phyloP scores from a whole-genome alignment of 2,888 invertebrate genomes.

The Hanleya hanleyi region DNA sequence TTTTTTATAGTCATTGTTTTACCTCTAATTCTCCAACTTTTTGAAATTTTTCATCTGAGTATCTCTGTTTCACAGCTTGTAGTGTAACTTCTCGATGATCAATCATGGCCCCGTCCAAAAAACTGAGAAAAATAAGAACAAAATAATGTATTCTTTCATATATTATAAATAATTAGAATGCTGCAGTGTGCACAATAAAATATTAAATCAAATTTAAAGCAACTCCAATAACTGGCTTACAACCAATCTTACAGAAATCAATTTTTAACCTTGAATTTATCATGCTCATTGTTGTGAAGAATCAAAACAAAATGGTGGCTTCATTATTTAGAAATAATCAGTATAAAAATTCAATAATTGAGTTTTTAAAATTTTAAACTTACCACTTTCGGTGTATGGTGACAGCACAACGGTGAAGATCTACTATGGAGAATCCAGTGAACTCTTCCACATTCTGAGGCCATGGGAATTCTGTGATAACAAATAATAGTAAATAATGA shows the following conservation, averaged over 20 bases:
- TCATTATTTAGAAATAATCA: no score
- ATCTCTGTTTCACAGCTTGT: slow-evolving; percentile 68
- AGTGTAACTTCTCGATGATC: slow-evolving; percentile 67
- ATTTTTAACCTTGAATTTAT: no score
- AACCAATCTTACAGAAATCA: no score
- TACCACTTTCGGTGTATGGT: slow-evolving; percentile 70
- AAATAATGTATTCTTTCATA: no score
- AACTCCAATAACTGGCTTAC: no score
- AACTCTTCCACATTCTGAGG: slow-evolving; percentile 56
- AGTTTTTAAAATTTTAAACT: slow-evolving; percentile 28
- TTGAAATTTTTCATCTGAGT: slow-evolving; percentile 59
- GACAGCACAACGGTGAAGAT: slow-evolving; percentile 61
- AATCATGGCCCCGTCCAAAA: slow-evolving; percentile 62
- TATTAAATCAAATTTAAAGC: no score
- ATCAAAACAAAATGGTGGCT: no score
- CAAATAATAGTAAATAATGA: no score
- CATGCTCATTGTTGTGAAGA: no score
- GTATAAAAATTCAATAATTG: neutral
- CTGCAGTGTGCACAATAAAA: no score
- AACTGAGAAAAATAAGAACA: slow-evolving; percentile 47
- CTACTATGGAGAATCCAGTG: slow-evolving; percentile 64
- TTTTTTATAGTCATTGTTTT: no score
- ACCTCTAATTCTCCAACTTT: slow-evolving; percentile 63
- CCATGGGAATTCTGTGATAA: slow-evolving; percentile 63
- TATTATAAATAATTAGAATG: no score